Percentiles rank a stretch among this genome's conserved stretches.
Evolutionary conservation across 2,797 vertebrate genomes (phyloP).

Genomic region (Forpus xanthops): DNA sequence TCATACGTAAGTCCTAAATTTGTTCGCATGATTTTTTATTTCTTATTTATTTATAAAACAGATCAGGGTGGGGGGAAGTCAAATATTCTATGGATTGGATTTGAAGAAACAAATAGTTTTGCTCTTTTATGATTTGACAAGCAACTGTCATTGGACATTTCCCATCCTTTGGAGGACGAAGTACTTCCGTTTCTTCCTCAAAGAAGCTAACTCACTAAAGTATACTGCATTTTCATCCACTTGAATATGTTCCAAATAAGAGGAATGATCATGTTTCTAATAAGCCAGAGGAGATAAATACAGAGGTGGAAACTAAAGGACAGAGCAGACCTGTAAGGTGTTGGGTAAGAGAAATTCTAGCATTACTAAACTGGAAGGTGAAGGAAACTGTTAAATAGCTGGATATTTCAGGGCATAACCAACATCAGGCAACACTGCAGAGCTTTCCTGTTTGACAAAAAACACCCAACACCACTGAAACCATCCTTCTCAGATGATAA

Average conservation of each 20-base stretch:
- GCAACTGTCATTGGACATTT: background rate
- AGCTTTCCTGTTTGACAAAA: background rate
- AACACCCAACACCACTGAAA: background rate
- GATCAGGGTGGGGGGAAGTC: too few relatives aligned
- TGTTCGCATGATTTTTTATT: background rate
- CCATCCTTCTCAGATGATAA: background rate
- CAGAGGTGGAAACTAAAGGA: background rate
- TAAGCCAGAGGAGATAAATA: background rate
- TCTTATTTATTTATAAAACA: background rate
- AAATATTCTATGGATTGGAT: background rate
- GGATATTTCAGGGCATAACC: background rate
- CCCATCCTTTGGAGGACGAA: background rate
- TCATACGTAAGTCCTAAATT: constrained; percentile 86
- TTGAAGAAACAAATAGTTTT: background rate
- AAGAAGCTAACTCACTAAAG: background rate
- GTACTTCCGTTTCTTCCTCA: background rate
- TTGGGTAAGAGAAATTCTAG: background rate
- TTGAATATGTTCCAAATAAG: background rate
- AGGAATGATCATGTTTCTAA: background rate
- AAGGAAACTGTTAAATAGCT: background rate
- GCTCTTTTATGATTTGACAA: fast-evolving
- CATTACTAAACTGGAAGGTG: background rate
- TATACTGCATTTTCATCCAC: background rate
- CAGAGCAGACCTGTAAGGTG: background rate
- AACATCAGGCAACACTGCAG: background rate